phyloP scores from a whole-genome alignment of 2,888 invertebrate species.

The Catocala nupta region DNA sequence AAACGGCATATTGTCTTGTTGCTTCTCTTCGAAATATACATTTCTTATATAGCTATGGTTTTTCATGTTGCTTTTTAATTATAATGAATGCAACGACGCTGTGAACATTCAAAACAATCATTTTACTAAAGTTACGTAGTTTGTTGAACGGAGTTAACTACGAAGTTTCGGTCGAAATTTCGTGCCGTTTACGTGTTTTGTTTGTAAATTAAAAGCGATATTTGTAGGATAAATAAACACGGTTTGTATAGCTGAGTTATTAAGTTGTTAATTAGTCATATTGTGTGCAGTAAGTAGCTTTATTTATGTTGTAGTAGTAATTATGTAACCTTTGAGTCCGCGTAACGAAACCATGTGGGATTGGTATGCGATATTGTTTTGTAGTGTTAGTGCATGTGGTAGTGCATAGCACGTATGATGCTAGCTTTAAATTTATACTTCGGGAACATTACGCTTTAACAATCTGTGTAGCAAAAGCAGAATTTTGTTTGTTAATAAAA shows the following conservation, averaged over 20 bases:
- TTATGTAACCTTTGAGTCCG: conserved; percentile 18
- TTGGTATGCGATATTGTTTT: conserved; percentile 24
- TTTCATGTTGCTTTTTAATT: too few relatives aligned
- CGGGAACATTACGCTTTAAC: too few relatives aligned
- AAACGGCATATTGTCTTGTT: too few relatives aligned
- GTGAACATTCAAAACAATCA: too few relatives aligned
- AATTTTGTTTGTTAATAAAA: too few relatives aligned
- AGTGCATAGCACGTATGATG: background rate
- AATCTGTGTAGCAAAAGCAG: too few relatives aligned
- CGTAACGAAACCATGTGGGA: conserved; percentile 8
- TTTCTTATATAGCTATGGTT: too few relatives aligned
- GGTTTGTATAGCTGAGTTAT: conserved; percentile 23
- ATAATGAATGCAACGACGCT: too few relatives aligned
- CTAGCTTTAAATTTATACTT: too few relatives aligned
- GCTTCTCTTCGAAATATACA: too few relatives aligned
- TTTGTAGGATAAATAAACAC: conserved; percentile 2
- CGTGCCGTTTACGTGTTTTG: background rate
- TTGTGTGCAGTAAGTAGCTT: conserved; percentile 27
- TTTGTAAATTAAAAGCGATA: conserved; percentile 1
- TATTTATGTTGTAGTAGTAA: background rate
- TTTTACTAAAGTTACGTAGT: background rate
- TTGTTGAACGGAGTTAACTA: background rate
- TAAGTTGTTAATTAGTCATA: conserved; percentile 34
- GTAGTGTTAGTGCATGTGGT: background rate
- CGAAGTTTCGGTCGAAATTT: background rate